Evolutionary conservation across 1,140 invertebrate species (phyloP), one percentile per base, ranked within the genome.

Genomic region (Lepidurus packardi): DNA sequence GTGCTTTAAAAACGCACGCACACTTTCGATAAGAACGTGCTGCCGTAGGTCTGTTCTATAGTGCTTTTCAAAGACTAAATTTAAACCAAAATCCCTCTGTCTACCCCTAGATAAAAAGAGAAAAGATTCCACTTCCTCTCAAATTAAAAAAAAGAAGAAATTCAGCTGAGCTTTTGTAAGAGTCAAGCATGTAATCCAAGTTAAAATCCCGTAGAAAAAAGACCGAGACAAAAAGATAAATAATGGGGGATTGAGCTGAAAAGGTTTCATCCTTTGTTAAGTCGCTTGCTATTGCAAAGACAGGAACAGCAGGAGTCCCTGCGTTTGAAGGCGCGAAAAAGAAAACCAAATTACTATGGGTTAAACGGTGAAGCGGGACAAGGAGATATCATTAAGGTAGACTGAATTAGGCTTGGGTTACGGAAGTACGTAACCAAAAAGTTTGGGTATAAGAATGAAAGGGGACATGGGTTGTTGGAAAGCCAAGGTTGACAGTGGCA

Each of bases 211-310:
- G 4, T 65, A 65, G 53, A 65, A 65, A 34, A 34, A 34, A 34
- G 34, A 34, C 53, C 16, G 53, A 65, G 53, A 65, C 16, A 65
- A 65, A 65, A 65, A 16, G 53, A 65, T 65, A 65, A 65, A 65
- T 65, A 16, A 9, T 65, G 21, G 53, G 53, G 53, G 53, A 65
- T 65, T 65, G 53, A 65, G 53, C 5, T 65, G 53, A 65, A 65
- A 65, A 65, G 53, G 53, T 65, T 65, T 65, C 53, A 21, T 16
- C 21, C 53, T 65, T 65, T 65, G 53, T 65, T 65, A 65, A 65
- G 53, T 65, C 53, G 53, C 53, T 65, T 65, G 53, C 53, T 21
- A 65, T 16, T 65, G 53, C 53, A 21, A 34, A 65, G 53, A 65
- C 13, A 65, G 53, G 34, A 34, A 34, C 13, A 11, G 16, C 53